Conservation (phyloP, 2,797 vertebrate genomes). For the Muscicapa comitata region DNA sequence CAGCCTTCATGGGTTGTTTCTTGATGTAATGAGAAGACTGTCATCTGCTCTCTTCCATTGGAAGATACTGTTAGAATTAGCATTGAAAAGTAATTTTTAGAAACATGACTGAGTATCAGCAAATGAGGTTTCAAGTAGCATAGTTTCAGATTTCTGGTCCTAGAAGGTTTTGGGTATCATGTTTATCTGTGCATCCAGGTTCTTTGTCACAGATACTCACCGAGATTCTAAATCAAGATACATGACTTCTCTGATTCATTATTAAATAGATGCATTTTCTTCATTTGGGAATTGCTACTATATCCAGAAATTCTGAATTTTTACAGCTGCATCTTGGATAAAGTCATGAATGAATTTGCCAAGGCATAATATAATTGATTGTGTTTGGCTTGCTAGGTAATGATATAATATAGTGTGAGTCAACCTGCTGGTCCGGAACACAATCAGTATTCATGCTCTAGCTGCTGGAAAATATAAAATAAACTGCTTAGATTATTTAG, state of each 20-base stretch:
- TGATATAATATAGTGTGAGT: neutral
- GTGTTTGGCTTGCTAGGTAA: conserved; percentile 8
- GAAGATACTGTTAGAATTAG: neutral
- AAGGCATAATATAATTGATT: neutral
- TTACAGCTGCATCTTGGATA: neutral
- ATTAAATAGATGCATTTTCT: neutral
- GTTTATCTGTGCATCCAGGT: neutral
- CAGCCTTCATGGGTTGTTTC: neutral
- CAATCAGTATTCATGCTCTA: neutral
- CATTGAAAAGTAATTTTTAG: neutral
- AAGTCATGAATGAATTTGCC: conserved; percentile 21
- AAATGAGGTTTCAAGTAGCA: neutral
- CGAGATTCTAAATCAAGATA: conserved; percentile 16
- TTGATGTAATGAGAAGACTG: neutral
- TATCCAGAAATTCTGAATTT: neutral
- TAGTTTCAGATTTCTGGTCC: neutral
- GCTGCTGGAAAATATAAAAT: conserved; percentile 1
- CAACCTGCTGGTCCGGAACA: neutral
- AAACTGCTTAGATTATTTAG: conserved; percentile 46
- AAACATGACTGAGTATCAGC: neutral
- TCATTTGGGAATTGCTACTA: conserved; percentile 12
- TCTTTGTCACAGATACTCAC: neutral
- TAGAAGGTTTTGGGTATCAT: neutral
- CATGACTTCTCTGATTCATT: neutral
- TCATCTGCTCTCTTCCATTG: neutral